phyloP scores from a whole-genome alignment of 2,797 vertebrate genomes.

The Tragopan temminckii region DNA sequence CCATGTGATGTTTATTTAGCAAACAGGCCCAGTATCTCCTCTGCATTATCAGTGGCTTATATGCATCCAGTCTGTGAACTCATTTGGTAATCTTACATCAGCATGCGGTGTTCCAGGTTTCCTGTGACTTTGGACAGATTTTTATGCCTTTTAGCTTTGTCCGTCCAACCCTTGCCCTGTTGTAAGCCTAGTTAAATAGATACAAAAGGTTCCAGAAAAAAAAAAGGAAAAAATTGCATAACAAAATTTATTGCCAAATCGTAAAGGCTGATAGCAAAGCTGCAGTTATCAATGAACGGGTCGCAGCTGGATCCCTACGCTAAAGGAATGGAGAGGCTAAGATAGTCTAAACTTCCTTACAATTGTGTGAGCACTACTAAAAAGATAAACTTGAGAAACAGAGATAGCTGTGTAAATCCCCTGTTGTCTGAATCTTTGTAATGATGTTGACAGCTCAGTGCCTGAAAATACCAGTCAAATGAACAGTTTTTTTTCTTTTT shows the following conservation, averaged over 20 bases:
- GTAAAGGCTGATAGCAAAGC: neutral
- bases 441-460: neutral
- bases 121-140: neutral
- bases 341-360: neutral
- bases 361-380: neutral
- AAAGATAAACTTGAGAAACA: neutral
- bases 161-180: neutral
- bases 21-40: slow-evolving; percentile 21
- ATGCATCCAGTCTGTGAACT: neutral
- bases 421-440: neutral
- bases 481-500: slow-evolving; percentile 5
- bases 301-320: neutral
- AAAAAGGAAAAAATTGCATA: neutral
- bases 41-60: slow-evolving; percentile 30
- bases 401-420: neutral
- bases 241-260: neutral
- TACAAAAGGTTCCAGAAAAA: neutral
- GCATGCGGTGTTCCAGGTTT: neutral
- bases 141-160: neutral
- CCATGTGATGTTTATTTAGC: slow-evolving; percentile 56
- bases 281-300: neutral
- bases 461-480: slow-evolving; percentile 22
- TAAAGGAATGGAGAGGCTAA: neutral
- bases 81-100: neutral
- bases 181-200: slow-evolving; percentile 52